Conservation (phyloP, 2,113 vertebrate genomes). For the Amazona vittata region DNA sequence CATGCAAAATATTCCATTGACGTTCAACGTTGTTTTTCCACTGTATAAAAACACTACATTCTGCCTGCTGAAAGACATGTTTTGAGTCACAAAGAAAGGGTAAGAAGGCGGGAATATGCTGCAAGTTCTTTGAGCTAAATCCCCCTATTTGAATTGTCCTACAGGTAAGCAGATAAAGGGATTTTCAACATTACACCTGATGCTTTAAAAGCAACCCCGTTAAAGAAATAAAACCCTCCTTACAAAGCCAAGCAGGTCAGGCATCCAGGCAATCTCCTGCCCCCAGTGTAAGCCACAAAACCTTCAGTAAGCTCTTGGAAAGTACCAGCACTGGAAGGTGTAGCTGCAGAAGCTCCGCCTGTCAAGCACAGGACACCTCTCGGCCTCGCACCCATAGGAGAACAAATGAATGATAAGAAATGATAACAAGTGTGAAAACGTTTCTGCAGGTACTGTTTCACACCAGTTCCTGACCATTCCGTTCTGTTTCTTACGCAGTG, state of each 20-base stretch:
- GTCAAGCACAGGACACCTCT: neutral
- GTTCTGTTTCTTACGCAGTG: neutral
- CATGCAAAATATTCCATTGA: neutral
- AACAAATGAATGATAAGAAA: neutral
- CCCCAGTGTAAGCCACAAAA: neutral
- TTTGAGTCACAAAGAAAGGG: neutral
- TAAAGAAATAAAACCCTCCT: neutral
- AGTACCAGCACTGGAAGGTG: neutral
- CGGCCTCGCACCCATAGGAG: neutral
- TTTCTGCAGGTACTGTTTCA: neutral
- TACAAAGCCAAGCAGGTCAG: neutral
- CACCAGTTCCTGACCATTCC: neutral
- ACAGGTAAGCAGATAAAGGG: neutral
- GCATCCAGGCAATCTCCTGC: neutral
- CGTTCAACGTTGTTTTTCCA: neutral
- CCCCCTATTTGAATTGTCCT: neutral
- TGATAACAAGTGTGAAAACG: neutral
- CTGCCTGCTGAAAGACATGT: neutral
- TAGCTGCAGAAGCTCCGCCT: neutral
- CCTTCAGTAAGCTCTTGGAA: neutral
- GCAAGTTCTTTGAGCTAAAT: neutral
- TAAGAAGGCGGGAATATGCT: neutral
- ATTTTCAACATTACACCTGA: neutral
- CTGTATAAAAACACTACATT: neutral
- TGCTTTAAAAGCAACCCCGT: neutral